Conservation (phyloP, 2,113 vertebrate species). For the Ictidomys tridecemlineatus region DNA sequence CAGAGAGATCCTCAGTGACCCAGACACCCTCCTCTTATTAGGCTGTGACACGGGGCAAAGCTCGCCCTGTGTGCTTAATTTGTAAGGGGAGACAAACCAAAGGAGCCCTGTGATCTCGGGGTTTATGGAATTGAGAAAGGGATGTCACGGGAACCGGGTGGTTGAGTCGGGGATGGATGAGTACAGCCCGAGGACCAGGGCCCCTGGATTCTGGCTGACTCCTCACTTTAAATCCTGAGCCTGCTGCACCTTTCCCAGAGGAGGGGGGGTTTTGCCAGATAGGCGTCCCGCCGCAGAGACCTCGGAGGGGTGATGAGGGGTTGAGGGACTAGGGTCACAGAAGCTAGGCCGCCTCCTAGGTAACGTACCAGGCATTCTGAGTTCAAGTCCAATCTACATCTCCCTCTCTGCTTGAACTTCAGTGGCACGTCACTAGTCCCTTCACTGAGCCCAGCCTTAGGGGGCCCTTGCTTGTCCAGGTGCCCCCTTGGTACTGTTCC, state of each 20-base stretch:
- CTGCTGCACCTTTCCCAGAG: background rate
- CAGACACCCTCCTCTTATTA: background rate
- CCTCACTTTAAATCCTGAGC: background rate
- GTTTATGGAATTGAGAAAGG: background rate
- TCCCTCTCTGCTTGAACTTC: fast-evolving
- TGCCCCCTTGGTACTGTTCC: background rate
- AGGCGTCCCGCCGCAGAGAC: background rate
- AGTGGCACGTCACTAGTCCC: background rate
- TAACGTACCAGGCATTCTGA: fast-evolving
- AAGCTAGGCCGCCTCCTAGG: background rate
- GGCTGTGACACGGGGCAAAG: background rate
- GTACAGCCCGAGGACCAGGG: background rate
- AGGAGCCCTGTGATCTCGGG: background rate
- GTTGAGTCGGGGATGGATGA: background rate
- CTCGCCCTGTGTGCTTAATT: background rate
- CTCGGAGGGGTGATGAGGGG: background rate
- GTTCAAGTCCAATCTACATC: too few species aligned
- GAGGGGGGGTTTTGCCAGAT: background rate
- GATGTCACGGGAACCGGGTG: background rate
- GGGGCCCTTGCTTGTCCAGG: too few species aligned
- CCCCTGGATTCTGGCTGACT: background rate
- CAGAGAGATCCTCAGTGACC: background rate
- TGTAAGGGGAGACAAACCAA: too few species aligned
- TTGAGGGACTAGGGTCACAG: background rate
- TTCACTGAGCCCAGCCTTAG: background rate